These are phyloP conservation scores for Poeciliopsis prolifica DNA, from an alignment of 2,113 vertebrate genomes.

Conservation along the genomic window DNA sequence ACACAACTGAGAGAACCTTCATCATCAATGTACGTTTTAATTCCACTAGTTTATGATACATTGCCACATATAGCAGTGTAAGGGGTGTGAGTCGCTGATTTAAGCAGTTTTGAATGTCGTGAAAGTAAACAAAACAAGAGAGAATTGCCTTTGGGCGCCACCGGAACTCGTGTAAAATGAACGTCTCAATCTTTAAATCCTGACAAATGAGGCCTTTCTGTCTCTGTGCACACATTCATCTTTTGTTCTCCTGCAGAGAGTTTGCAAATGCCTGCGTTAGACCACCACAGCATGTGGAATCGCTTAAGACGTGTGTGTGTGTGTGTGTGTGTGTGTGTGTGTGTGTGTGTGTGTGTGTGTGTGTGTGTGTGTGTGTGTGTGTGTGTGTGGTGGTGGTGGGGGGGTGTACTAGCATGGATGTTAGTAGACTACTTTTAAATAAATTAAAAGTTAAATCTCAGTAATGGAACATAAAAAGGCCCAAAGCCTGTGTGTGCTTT, in stretches of 20 bases:
- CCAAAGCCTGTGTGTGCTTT: constrained; percentile 27
- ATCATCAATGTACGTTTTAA: neutral
- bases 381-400: too few species aligned
- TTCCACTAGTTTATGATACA: neutral
- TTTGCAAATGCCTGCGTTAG: neutral
- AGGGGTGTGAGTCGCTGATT: neutral
- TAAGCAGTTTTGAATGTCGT: neutral
- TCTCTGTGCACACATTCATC: neutral
- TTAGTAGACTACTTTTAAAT: neutral
- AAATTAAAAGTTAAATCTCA: neutral
- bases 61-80: too few species aligned
- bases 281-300: neutral
- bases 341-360: too few species aligned
- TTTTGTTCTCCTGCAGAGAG: neutral
- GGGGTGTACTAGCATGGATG: neutral
- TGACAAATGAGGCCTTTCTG: neutral
- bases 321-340: too few species aligned
- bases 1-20: neutral
- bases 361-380: neutral
- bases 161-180: neutral
- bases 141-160: too few species aligned
- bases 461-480: neutral
- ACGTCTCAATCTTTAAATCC: neutral
- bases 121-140: neutral
- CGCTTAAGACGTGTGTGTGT: too few species aligned